Evolutionary conservation across 1,140 invertebrate genomes (phyloP).

Genomic region (Metaphire vulgaris): DNA sequence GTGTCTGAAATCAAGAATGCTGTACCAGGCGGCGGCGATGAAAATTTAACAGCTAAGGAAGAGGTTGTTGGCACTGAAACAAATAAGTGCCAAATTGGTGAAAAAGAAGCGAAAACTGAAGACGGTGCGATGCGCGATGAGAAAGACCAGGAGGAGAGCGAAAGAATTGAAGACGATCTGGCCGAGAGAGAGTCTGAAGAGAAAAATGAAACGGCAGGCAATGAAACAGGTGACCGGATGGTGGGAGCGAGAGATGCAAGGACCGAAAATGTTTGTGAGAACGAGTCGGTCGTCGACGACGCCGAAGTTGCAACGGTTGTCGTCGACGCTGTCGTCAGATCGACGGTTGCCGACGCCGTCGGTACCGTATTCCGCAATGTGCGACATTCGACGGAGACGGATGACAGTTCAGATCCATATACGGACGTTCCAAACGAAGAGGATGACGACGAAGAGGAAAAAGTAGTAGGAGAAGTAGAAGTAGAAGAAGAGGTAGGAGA

Average conservation of each 20-base stretch:
- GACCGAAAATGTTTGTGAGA: too few species aligned
- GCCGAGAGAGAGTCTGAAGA: neutral
- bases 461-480: conserved; percentile 1
- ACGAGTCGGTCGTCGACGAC: too few species aligned
- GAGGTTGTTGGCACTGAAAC: too few species aligned
- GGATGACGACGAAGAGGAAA: conserved; percentile 17
- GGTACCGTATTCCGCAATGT: conserved; percentile 13
- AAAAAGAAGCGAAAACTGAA: conserved; percentile 22
- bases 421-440: conserved; percentile 6
- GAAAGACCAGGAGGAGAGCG: neutral
- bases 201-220: neutral
- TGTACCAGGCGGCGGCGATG: too few species aligned
- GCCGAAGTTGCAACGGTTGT: too few species aligned
- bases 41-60: too few species aligned
- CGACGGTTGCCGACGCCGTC: too few species aligned
- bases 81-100: conserved; percentile 31
- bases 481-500: neutral
- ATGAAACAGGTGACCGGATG: neutral
- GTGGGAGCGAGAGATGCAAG: too few species aligned
- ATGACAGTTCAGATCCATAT: conserved; percentile 15
- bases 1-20: too few species aligned
- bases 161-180: too few species aligned
- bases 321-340: too few species aligned
- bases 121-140: conserved; percentile 16
- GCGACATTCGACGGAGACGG: conserved; percentile 15